Percentiles rank a stretch among this genome's conserved stretches.
Evolutionary conservation across 2,888 invertebrate genomes (phyloP).

Genomic region (Rugalucina vietnamica): DNA sequence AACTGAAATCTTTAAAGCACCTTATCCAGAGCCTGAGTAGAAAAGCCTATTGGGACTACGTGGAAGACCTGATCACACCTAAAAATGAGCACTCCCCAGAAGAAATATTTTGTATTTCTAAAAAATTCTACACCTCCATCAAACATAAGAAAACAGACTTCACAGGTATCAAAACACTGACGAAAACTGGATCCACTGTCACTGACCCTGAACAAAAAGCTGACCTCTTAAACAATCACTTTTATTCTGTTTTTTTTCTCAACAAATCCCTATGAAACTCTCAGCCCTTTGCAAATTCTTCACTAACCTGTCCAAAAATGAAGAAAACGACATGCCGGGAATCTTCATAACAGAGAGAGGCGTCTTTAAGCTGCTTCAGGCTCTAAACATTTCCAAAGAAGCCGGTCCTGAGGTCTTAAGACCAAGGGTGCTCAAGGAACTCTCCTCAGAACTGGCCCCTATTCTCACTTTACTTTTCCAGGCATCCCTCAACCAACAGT

Average conservation of each 20-base stretch:
- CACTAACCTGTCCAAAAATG: neutral
- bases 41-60: conserved; percentile 10
- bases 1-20: conserved; percentile 10
- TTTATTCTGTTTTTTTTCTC: neutral
- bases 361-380: neutral
- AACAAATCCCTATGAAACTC: conserved; percentile 6
- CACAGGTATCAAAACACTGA: conserved; percentile 5
- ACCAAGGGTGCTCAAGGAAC: neutral
- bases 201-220: conserved; percentile 11
- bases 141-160: conserved; percentile 10
- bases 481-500: conserved; percentile 3
- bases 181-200: too few relatives aligned
- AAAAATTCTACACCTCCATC: conserved; percentile 14
- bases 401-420: neutral
- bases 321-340: conserved; percentile 1
- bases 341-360: neutral
- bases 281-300: neutral
- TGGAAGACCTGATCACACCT: conserved; percentile 15
- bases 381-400: neutral
- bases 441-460: conserved; percentile 5
- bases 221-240: neutral
- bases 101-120: conserved; percentile 3
- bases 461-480: neutral
- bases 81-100: conserved; percentile 2
- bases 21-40: conserved; percentile 11